Evolutionary conservation across 2,888 invertebrate species (phyloP).

Genomic region (Torymus texanus): DNA sequence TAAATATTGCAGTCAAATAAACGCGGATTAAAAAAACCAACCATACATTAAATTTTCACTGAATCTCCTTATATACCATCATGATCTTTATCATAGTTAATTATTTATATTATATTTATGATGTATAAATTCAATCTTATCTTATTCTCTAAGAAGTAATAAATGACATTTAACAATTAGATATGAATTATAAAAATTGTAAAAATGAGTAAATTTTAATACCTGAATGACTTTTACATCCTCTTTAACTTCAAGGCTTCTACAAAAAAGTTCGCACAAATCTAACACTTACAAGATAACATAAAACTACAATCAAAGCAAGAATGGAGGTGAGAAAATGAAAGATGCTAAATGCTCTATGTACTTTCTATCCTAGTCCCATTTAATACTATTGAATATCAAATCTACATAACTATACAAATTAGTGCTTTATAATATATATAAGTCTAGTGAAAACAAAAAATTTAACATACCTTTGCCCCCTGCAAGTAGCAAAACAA

Average conservation of each 20-base stretch:
- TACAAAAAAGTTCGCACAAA: background rate
- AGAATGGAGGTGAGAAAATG: constrained; percentile 17
- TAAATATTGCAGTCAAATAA: too few species aligned
- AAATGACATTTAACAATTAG: background rate
- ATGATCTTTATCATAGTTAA: too few species aligned
- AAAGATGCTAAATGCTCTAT: background rate
- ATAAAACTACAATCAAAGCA: constrained; percentile 36
- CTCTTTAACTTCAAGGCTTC: constrained; percentile 2
- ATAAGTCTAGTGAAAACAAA: constrained; percentile 60
- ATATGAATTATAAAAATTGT: background rate
- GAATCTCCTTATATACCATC: too few species aligned
- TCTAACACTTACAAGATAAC: constrained; percentile 32
- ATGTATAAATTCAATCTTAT: too few species aligned
- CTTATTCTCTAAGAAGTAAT: background rate
- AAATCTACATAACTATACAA: constrained; percentile 36
- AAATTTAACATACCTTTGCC: constrained; percentile 79
- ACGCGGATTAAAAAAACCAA: too few species aligned
- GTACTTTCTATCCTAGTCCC: constrained; percentile 6
- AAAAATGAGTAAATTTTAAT: background rate
- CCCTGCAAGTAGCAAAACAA: constrained; percentile 76
- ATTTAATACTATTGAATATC: constrained; percentile 12
- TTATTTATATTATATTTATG: too few species aligned
- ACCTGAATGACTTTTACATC: constrained; percentile 33
- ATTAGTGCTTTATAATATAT: constrained; percentile 57
- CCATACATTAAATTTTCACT: too few species aligned